Conservation (phyloP, 2,797 vertebrate genomes). For the Hoplostethus mediterraneus region DNA sequence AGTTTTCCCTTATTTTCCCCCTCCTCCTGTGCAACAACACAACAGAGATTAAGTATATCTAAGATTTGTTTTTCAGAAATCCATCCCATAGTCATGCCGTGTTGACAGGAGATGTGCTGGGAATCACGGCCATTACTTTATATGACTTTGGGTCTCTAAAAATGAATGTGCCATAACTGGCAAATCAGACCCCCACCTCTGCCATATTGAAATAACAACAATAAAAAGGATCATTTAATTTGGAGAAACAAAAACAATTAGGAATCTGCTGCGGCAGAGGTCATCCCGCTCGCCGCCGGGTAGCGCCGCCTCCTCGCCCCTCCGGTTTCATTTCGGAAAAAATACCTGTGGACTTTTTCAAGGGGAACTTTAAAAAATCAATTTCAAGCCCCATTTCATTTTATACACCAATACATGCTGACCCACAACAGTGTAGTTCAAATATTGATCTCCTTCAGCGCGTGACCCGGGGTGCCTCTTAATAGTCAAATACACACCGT, state of each 20-base stretch:
- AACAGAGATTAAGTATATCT: constrained; percentile 49
- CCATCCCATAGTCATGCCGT: constrained; percentile 34
- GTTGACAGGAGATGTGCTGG: constrained; percentile 33
- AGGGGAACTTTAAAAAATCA: constrained; percentile 78
- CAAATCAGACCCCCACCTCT: constrained; percentile 44
- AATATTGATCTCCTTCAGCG: constrained; percentile 75
- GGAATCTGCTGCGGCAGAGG: constrained; percentile 59
- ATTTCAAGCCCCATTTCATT: constrained; percentile 85
- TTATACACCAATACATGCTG: constrained; percentile 75
- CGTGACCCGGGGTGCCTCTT: constrained; percentile 66
- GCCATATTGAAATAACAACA: constrained; percentile 59
- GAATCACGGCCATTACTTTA: constrained; percentile 53
- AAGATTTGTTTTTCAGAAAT: constrained; percentile 50
- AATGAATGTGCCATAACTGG: constrained; percentile 52
- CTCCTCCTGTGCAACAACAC: constrained; percentile 29
- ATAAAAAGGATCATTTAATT: constrained; percentile 74
- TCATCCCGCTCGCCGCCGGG: constrained; percentile 28
- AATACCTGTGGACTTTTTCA: constrained; percentile 72
- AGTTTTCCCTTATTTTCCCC: constrained; percentile 14
- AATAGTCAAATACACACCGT: constrained; percentile 56
- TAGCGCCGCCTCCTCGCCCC: constrained; percentile 25
- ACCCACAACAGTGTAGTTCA: constrained; percentile 73
- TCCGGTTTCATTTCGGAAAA: constrained; percentile 35
- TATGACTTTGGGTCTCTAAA: constrained; percentile 57
- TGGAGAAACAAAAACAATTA: constrained; percentile 75